Evolutionary conservation across 2,797 vertebrate genomes (phyloP), one percentile per base, ranked within the genome.

Genomic region (Pangasius sanitwongsei): DNA sequence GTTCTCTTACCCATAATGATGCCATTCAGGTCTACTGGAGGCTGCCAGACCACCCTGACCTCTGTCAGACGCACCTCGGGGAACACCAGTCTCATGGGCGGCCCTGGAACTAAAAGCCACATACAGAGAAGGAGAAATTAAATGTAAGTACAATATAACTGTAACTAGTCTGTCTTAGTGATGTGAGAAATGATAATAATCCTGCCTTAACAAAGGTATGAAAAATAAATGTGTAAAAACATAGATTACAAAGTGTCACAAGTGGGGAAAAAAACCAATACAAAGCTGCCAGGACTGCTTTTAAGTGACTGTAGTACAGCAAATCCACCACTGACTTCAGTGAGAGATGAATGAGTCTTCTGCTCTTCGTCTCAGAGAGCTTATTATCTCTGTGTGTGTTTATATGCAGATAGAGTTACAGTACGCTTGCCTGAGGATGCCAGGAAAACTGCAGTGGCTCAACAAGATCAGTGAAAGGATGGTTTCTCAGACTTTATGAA

Each of bases 1-100:
- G 61, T 18, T 83, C 16, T 89, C 95, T 96, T 97, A 99, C 98
- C 98, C 93, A 99, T 95, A 85, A 99, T 96, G 80, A 99, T 94
- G 55, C 98, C 98, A 0, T 99, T 99, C 90, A 98, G 97, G 89
- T 98, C 96, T 85, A 96, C 95, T 0, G 98, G 98, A 0, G 98
- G 97, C 93, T 99, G 98, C 98, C 98, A 99, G 41, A 98, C 96
- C 75, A 98, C 97, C 83, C 96, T 95, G 11, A 99, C 96, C 0
- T 98, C 97, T 0, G 95, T 97, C 88, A 98, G 94, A 88, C 97
- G 96, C 92, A 99, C 98, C 92, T 99, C 98, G 0, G 98, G 98
- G 94, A 99, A 99, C 93, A 99, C 96, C 94, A 99, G 93, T 92
- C 97, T 96, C 92, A 98, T 95, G 0, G 98, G 97, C 0, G 97